Evolutionary conservation across 2,888 invertebrate species (phyloP), one percentile per base, ranked within the genome.

Genomic region (Microlaimidae sp.): DNA sequence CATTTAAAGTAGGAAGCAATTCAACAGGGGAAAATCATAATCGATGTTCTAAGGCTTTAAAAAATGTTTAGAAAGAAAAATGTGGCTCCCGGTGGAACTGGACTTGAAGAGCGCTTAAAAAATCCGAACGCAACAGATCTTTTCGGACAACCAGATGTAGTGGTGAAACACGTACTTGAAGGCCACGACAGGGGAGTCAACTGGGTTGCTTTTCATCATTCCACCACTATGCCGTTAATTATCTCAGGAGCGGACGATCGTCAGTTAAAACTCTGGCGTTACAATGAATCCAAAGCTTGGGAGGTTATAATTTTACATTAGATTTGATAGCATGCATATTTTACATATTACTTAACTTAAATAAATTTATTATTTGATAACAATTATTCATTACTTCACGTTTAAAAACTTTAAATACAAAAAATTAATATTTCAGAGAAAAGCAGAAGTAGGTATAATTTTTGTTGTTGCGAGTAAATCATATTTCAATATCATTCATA

Each of bases 191-290:
- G 97, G 49, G 95, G 95, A 13, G 95, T 97, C 0, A 97, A 97
- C 75, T 99, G 95, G 95, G 93, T 90, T 0, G 79, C 83, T 43
- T 97, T 97, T 75, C 95, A 97, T 72, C 89, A 90, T 2, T 82
- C 82, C 1, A n/a, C n/a, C n/a, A n/a, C n/a, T n/a, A 75, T 95
- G 63, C 95, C 95, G 0, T 76, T 95, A 40, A 87, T 95, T 61
- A 89, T 87, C 0, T 95, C 95, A 0, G 95, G 92, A 0, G 95
- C 95, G n/a, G 97, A 97, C 70, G 97, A 99, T 73, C 77, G 95
- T 17, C 87, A 89, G 69, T 53, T 97, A 48, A 97, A 97, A 71
- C 76, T 97, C 61, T 97, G 95, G 95, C 78, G 97, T 58, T 69
- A 70, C 60, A 66, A 69, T 69, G 75, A 76, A 52, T 69, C 72